phyloP scores from a whole-genome alignment of 1,140 invertebrate species.

The Bombus breviceps region DNA sequence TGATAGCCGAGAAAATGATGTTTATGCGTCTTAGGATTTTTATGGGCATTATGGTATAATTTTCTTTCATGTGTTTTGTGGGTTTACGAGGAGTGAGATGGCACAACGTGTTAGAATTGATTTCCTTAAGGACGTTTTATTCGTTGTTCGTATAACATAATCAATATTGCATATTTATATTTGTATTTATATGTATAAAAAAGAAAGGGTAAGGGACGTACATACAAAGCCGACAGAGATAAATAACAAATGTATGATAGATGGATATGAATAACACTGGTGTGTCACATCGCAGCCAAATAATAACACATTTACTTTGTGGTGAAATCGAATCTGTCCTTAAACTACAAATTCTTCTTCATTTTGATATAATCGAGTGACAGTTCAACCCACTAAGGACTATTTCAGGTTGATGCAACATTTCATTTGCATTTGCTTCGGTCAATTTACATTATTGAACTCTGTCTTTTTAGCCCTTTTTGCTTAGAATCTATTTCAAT shows the following conservation, averaged over 20 bases:
- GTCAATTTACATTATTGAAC: too few relatives aligned
- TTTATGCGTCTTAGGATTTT: background rate
- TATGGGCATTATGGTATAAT: background rate
- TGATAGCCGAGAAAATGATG: background rate
- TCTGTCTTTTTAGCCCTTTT: too few relatives aligned
- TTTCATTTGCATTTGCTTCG: too few relatives aligned
- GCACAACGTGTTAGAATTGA: slow-evolving; percentile 10
- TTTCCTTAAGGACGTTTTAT: slow-evolving; percentile 39
- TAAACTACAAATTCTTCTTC: background rate
- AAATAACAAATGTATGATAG: slow-evolving; percentile 25
- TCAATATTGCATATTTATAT: slow-evolving; percentile 51
- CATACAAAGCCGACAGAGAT: slow-evolving; percentile 32
- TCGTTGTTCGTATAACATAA: slow-evolving; percentile 38
- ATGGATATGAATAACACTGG: slow-evolving; percentile 9
- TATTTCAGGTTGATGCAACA: background rate
- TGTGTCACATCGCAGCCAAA: slow-evolving; percentile 12
- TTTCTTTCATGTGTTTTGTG: background rate
- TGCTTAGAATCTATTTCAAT: too few relatives aligned
- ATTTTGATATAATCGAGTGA: background rate
- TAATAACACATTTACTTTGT: slow-evolving; percentile 5
- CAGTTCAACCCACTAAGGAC: background rate
- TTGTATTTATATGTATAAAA: slow-evolving; percentile 17
- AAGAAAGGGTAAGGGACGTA: background rate
- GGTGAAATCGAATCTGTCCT: slow-evolving; percentile 11
- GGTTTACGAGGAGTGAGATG: slow-evolving; percentile 14